A percentile compares a stretch with the other conserved stretches of the same genome.
Conservation (phyloP, 2,113 vertebrate species). For the Mohoua ochrocephala region DNA sequence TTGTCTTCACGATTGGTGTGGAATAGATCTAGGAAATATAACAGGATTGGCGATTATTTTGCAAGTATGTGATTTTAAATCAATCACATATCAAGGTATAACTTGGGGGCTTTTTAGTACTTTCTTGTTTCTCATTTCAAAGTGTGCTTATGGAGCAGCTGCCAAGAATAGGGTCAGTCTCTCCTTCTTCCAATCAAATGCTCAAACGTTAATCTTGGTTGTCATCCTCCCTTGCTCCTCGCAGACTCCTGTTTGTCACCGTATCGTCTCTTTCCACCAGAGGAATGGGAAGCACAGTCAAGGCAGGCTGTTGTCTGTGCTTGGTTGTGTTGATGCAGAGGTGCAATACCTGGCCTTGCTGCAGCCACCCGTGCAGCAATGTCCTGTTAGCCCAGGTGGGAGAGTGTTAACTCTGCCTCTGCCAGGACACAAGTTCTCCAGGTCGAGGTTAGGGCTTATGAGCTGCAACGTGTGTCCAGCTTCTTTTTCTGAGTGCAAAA, state of each 20-base stretch:
- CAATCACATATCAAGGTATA: neutral
- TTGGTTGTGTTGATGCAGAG: neutral
- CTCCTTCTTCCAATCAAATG: neutral
- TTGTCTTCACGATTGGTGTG: neutral
- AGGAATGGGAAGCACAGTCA: neutral
- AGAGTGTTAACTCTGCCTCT: fast-evolving
- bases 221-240: neutral
- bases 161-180: neutral
- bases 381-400: neutral
- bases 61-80: neutral
- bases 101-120: neutral
- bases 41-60: neutral
- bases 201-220: fast-evolving
- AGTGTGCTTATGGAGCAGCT: neutral
- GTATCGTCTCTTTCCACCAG: fast-evolving
- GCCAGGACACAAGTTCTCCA: neutral
- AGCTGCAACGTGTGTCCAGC: fast-evolving
- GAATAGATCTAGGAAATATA: neutral
- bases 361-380: neutral
- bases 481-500: neutral
- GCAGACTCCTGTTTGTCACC: neutral
- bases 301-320: neutral
- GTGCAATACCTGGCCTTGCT: neutral
- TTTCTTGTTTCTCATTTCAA: neutral
- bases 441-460: neutral